Evolutionary conservation across 2,797 vertebrate genomes (phyloP).

Genomic region (Chiloscyllium punctatum): DNA sequence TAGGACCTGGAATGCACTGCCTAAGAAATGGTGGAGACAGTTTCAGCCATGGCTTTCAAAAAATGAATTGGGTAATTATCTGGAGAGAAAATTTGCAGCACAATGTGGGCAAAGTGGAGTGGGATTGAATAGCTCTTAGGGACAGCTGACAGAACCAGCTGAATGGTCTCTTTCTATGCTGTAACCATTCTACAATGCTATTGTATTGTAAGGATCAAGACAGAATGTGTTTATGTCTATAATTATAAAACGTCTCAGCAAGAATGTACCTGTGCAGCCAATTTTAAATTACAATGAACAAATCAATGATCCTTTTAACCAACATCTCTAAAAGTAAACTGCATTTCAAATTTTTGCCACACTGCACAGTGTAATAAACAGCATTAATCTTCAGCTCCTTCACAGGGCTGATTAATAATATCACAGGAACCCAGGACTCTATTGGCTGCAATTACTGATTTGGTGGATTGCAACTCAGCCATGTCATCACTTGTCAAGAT

Average conservation of each 20-base stretch:
- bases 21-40: neutral
- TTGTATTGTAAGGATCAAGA: neutral
- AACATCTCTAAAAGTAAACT: constrained; percentile 1
- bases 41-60: neutral
- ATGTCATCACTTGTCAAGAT: constrained; percentile 35
- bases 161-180: neutral
- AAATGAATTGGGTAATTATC: neutral
- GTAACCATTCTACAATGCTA: neutral
- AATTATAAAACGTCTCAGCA: neutral
- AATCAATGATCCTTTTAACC: constrained; percentile 30
- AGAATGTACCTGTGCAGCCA: neutral
- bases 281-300: constrained; percentile 19
- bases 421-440: neutral
- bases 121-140: neutral
- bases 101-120: neutral
- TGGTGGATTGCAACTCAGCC: constrained; percentile 17
- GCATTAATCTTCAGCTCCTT: constrained; percentile 19
- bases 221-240: neutral
- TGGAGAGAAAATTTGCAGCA: neutral
- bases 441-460: constrained; percentile 24
- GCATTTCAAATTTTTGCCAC: constrained; percentile 29
- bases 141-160: neutral
- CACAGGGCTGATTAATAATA: constrained; percentile 19
- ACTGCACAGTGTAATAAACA: constrained; percentile 20
- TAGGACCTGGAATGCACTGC: neutral